Base-by-base conservation (phyloP, 2,888 invertebrate species). In the Melanophora roralis region DNA sequence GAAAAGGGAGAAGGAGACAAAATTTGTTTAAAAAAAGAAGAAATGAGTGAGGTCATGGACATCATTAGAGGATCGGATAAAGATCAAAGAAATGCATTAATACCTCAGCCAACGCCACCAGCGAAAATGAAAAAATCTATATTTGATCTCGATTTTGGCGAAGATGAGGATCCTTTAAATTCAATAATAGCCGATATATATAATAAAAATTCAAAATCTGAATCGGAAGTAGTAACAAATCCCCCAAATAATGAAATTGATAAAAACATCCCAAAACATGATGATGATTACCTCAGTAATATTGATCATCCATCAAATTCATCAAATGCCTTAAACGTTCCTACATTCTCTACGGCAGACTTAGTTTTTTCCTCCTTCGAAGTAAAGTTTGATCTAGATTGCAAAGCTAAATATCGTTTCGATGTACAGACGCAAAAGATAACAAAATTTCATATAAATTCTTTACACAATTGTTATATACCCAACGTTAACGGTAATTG, bases 401-500 rank as follows among this genome's bases (percentile, higher is more conserved):
- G 90, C 74, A 55, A 83, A 27, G 90, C 90, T n/a, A 89, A 86
- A 49, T 49, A 85, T 57, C 84, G 85, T 0, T 89, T 87, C 21
- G 84, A 86, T 60, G 72, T 86, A 1, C 88, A 89, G 83, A 87
- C 87, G 2, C 88, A 86, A 75, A 81, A 86, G 78, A 86, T 91
- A 6, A 90, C 90, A 1, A 86, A 89, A 57, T 91, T 90, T 82
- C 91, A 92, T 81, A 91, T 94, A 72, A 89, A 90, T 78, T 90
- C 91, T 71, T 89, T 93, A 71, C 93, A 93, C 86, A 89, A 92
- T 86, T 90, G 89, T 45, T 90, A 87, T 81, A 89, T 93, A 82
- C 91, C 92, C 60, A 92, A 93, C 78, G 89, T 93, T 59, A 93
- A 93, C 87, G 93, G 93, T 82, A 93, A 92, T 77, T 90, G 92